phyloP scores from a whole-genome alignment of 2,888 invertebrate species.

The Nemurella pictetii region DNA sequence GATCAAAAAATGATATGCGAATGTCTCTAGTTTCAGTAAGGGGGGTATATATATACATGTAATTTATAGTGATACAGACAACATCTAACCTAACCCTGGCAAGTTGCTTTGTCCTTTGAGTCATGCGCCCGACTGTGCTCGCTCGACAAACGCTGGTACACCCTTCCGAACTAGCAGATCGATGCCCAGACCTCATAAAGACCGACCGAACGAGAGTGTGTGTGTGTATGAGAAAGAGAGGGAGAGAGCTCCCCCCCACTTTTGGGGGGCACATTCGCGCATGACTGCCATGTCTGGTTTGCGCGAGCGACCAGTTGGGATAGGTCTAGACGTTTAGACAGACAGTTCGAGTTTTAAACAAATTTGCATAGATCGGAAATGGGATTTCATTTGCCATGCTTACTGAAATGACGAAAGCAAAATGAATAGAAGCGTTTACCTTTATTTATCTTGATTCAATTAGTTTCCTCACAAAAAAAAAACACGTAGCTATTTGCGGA shows the following conservation, averaged over 20 bases:
- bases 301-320: neutral
- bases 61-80: neutral
- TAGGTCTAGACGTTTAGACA: neutral
- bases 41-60: neutral
- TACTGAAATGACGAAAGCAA: no score
- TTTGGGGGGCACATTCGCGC: neutral
- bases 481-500: no score
- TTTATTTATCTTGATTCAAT: no score
- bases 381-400: neutral
- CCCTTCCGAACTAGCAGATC: neutral
- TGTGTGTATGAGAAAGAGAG: no score
- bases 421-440: no score
- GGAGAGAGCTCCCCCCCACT: neutral
- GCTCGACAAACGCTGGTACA: neutral
- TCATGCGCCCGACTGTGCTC: neutral
- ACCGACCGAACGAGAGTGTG: no score
- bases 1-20: neutral
- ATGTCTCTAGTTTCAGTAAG: no score
- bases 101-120: neutral
- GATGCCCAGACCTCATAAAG: neutral
- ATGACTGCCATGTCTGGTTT: no score
- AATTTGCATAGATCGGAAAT: neutral
- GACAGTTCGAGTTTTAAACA: neutral
- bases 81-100: neutral
- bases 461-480: no score